Base-by-base conservation (phyloP, 1,140 invertebrate genomes). In the Dolichoris vasculosae region DNA sequence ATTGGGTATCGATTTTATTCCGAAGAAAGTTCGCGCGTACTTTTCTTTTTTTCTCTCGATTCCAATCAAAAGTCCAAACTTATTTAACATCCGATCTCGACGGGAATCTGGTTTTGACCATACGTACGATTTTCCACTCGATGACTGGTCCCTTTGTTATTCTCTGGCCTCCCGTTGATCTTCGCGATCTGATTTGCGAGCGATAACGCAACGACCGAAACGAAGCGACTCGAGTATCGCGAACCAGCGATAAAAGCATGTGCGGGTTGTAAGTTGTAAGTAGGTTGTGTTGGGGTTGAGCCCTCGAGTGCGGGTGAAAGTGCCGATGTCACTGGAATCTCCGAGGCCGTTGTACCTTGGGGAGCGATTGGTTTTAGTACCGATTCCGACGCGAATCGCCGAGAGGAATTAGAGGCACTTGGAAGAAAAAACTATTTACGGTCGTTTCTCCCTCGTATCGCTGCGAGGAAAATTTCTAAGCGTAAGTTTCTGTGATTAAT, bases 341-440 rank as follows among this genome's bases (percentile, higher is more conserved):
- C 4, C 20, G 38, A 73, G 32, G 20, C 26, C 69, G 17, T n/a
- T 67, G 32, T 73, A 43, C 69, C 69, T 73, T 43, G 20, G 38
- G 69, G 40, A 73, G 69, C 9, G 8, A 73, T 73, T 43, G 69
- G 40, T 73, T 73, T 73, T 73, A 73, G 26, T 43, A 26, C 38
- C 35, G 69, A 43, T 26, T 43, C 8, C 30, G 30, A 17, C 2
- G 30, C 30, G 67, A 38, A 35, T 69, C 40, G 38, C 38, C 8
- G 69, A 43, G 23, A 26, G 40, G 6, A 43, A 43, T 43, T 23
- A 32, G 69, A 43, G 0, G 26, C 40, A 73, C 40, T 73, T 7
- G 69, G n/a, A n/a, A n/a, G n/a, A 69, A 69, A 40, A 30, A 69
- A 69, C 13, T 69, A 69, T 69, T 69, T 69, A 38, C 67, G 67